These are phyloP conservation scores for Conus canariensis DNA, from an alignment of 2,888 invertebrate species.

Conservation along the genomic window DNA sequence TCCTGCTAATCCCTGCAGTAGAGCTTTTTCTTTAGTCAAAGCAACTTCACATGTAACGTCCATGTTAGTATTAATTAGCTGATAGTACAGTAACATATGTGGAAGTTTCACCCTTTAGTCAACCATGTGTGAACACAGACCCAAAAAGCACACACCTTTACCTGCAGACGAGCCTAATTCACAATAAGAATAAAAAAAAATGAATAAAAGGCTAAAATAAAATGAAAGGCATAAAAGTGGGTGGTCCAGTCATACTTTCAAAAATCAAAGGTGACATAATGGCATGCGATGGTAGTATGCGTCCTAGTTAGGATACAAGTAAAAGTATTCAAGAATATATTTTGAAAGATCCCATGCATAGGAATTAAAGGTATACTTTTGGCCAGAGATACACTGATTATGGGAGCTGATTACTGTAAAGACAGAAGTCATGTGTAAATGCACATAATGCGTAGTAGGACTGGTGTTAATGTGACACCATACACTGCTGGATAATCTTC, in stretches of 20 bases:
- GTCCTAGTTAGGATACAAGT: neutral
- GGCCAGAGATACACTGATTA: neutral
- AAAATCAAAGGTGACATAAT: neutral
- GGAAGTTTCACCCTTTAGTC: neutral
- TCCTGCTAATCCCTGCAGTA: too few relatives aligned
- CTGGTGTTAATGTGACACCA: too few relatives aligned
- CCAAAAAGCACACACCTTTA: slow-evolving; percentile 28
- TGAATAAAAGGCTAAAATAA: neutral
- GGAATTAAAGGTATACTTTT: neutral
- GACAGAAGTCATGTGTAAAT: too few relatives aligned
- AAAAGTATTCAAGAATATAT: neutral
- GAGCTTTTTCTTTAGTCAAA: too few relatives aligned
- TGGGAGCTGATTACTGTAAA: neutral
- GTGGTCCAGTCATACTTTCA: neutral
- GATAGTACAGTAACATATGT: too few relatives aligned
- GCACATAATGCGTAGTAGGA: too few relatives aligned
- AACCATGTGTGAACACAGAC: neutral
- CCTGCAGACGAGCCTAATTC: slow-evolving; percentile 16
- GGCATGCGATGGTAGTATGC: neutral
- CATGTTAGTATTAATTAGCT: neutral
- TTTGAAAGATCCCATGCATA: neutral
- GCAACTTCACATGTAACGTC: neutral
- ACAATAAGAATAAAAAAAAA: neutral
- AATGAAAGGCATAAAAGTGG: neutral
- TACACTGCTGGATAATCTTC: too few relatives aligned